Evolutionary conservation across 1,140 invertebrate species (phyloP), one percentile per base, ranked within the genome.

Genomic region (Zophobas morio): DNA sequence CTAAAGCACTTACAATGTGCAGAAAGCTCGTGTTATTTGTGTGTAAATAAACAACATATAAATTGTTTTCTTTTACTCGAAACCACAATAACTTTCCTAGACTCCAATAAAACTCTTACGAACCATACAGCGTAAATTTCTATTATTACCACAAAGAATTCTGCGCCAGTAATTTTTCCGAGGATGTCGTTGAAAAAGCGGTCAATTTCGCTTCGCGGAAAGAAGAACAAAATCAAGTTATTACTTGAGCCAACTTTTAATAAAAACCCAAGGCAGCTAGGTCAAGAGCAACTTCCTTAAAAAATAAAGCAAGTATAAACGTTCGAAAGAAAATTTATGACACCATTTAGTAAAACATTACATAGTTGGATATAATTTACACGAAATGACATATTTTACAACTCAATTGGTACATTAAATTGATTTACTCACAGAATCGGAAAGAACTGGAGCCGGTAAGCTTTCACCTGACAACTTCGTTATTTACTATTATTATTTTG

Each of bases 401-500:
- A 66, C 60, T 42, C 60, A 66, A 66, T 66, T 42, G 60, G 60
- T 42, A 39, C 42, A 40, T 42, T 66, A 66, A n/a, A 42, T 66
- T 66, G 60, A 66, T 40, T 66, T 66, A 39, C 39, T 51, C 49
- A 2, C 42, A 4, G 42, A 8, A 46, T 5, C 49, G 4, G 60
- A 66, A 40, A 66, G 39, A 66, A 66, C n/a, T 66, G 8, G 37
- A 40, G n/a, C n/a, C 60, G 42, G 42, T 36, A 35, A 32, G 60
- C 60, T 66, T 66, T 66, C 60, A 66, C 60, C 2, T 32, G 6
- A 51, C 20, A n/a, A 51, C 42, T 66, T 66, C 39, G n/a, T 66
- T 66, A 66, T 66, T 66, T 66, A 66, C 60, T 66, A 66, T 66
- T 66, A 66, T 66, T 66, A 66, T 66, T 60, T 42, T 66, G 39